phyloP scores from a whole-genome alignment of 2,888 invertebrate genomes.

The Acleris literana region DNA sequence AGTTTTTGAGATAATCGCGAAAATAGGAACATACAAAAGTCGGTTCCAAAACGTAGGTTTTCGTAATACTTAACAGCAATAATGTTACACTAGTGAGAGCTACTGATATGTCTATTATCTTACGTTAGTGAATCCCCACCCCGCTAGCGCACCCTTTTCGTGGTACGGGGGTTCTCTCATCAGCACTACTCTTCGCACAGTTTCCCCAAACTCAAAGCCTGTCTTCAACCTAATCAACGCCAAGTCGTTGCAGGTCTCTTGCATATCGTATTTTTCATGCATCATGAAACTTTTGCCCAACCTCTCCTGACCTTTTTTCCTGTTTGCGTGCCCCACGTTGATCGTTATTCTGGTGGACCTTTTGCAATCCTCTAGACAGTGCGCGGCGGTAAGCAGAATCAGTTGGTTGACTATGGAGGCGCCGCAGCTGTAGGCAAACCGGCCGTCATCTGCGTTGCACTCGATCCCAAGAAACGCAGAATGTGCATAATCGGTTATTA shows the following conservation, averaged over 20 bases:
- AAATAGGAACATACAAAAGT: too few species aligned
- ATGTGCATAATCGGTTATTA: neutral
- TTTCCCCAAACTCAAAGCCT: neutral
- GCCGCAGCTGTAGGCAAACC: neutral
- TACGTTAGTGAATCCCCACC: conserved; percentile 36
- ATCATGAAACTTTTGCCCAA: neutral
- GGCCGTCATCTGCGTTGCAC: neutral
- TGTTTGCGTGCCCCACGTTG: neutral
- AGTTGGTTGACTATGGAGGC: neutral
- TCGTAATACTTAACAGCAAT: too few species aligned
- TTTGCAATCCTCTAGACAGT: neutral
- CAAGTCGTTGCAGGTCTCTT: neutral
- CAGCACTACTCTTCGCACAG: neutral
- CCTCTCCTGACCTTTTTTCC: neutral
- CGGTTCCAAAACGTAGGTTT: too few species aligned
- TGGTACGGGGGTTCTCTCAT: neutral
- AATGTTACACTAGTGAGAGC: too few species aligned
- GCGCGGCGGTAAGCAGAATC: neutral
- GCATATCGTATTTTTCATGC: neutral
- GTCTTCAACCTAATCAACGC: neutral
- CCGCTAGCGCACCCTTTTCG: neutral
- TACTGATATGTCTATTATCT: conserved; percentile 8
- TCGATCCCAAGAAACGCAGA: neutral
- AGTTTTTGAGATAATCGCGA: too few species aligned
- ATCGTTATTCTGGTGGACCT: neutral